Base-by-base conservation (phyloP, 2,888 invertebrate genomes). In the Lasioglossum figueresi region DNA sequence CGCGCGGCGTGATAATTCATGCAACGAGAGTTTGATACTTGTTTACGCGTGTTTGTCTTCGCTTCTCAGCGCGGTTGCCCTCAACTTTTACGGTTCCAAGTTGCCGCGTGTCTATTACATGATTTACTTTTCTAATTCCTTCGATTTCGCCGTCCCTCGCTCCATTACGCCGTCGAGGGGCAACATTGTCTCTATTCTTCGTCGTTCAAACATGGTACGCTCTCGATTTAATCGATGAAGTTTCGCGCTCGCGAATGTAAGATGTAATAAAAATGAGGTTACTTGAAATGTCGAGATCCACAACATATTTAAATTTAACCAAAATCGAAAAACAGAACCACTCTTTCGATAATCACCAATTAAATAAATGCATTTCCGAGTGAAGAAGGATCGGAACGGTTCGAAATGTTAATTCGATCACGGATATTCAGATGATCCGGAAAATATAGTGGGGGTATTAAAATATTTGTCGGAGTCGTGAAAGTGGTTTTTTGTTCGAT, bases 21-120 rank as follows among this genome's bases (percentile, higher is more conserved):
- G 87, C 85, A 79, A 90, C 88, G 90, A 90, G 90, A 90, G 90
- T 90, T 90, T 90, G 88, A 90, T 89, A 88, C 87, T 88, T 90
- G 90, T 90, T 90, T 90, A 89, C 90, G 83, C 75, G 85, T 88
- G 87, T 88, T 90, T 90, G 84, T 87, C 77, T 88, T 90, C 78
- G 79, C 83, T 76, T 78, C 83, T 79, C 86, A 75, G n/a, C 71
- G 79, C 80, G 79, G 80, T 73, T 80, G 73, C 80, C 31, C 84
- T 81, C 81, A 84, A 83, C 84, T 81, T 48, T 16, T 78, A 14
- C 66, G 43, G 43, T 76, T 27, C 40, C 68, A 31, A 76, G 72
- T 76, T 59, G 23, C 31, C 63, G 37, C 45, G 23, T 48, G 27
- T 70, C 78, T 73, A 73, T 84, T 81, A 81, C 75, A 14, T n/a